Conservation (phyloP, 2,797 vertebrate genomes). For the Chromobotia macracanthus region DNA sequence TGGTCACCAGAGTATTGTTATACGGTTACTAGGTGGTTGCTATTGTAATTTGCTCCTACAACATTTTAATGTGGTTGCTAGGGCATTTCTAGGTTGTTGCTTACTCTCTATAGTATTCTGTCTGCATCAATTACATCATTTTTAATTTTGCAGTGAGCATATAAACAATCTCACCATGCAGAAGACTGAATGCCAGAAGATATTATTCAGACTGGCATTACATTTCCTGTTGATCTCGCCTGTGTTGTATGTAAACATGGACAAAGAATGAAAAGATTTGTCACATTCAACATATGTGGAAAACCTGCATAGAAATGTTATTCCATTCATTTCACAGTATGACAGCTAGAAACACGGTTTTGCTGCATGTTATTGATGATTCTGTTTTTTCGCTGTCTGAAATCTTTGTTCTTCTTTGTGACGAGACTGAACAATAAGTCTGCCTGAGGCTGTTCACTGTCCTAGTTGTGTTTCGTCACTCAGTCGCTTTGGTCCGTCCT, state of each 20-base stretch:
- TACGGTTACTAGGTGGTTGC: no score
- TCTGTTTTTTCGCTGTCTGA: conserved; percentile 26
- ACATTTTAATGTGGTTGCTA: no score
- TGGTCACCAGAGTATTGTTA: no score
- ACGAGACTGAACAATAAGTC: conserved; percentile 16
- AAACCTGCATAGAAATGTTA: no score
- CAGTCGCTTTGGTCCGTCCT: conserved; percentile 16
- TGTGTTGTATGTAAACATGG: conserved; percentile 1
- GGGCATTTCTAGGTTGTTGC: no score
- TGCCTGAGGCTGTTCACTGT: conserved; percentile 39
- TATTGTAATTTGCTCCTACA: not conserved
- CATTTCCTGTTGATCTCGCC: conserved; percentile 10
- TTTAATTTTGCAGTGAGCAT: not conserved
- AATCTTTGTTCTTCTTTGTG: conserved; percentile 9
- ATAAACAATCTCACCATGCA: not conserved
- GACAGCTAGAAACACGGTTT: not conserved
- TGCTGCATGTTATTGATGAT: conserved; percentile 27
- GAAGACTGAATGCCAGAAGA: no score
- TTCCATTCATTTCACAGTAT: no score
- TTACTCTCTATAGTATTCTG: not conserved
- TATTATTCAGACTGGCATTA: conserved; percentile 15
- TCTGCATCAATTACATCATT: no score
- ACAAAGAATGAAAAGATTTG: conserved; percentile 7
- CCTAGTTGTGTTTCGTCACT: conserved; percentile 31
- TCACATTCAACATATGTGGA: no score